A percentile compares a stretch with the other conserved stretches of the same genome.
Evolutionary conservation across 2,113 vertebrate species (phyloP).

Genomic region (Syrmaticus mikado): DNA sequence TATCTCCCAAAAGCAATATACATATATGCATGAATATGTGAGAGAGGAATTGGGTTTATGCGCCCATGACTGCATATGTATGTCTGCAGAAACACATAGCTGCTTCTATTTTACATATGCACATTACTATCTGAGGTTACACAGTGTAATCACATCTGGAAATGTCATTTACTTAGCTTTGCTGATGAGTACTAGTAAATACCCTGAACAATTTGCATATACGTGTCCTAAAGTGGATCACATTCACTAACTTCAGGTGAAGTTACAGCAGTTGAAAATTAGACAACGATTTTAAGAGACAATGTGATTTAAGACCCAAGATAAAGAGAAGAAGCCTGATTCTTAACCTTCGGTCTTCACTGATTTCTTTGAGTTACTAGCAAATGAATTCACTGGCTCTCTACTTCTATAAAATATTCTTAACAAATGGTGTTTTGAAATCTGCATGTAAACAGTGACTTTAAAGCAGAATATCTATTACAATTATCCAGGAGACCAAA

Average conservation of each 20-base stretch:
- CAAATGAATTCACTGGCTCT: not conserved
- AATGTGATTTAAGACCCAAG: not conserved
- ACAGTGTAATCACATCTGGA: not conserved
- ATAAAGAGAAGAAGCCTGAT: not conserved
- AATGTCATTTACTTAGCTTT: conserved; percentile 5
- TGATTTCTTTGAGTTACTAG: not conserved
- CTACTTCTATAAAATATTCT: not conserved
- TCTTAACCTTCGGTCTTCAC: not conserved
- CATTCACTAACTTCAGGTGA: not conserved
- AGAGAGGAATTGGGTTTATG: not conserved
- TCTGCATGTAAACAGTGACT: not conserved
- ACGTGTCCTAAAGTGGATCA: not conserved
- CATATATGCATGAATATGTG: not conserved
- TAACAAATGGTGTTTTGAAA: not conserved
- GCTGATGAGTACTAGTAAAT: conserved; percentile 8
- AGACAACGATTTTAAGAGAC: not conserved
- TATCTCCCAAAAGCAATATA: not conserved
- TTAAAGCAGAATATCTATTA: not conserved
- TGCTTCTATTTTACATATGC: conserved; percentile 7
- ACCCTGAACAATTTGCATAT: not conserved
- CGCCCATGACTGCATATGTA: not conserved
- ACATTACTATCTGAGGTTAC: not conserved
- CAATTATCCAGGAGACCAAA: not conserved
- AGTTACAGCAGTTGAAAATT: not conserved
- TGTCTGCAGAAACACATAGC: not conserved